Base-by-base conservation (phyloP, 2,888 invertebrate genomes). In the Crepidodera aurea region DNA sequence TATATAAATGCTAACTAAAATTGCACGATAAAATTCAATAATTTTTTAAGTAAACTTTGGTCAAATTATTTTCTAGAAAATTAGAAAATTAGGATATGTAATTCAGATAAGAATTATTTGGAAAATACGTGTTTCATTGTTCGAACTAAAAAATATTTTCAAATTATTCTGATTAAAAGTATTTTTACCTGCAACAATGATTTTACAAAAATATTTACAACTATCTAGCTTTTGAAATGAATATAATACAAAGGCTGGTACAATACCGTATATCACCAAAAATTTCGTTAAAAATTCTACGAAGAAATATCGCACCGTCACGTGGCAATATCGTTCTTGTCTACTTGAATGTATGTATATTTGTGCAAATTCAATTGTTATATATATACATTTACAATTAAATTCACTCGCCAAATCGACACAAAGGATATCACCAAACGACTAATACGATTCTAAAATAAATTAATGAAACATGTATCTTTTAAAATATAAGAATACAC, bases 61-160 rank as follows among this genome's bases (percentile, higher is more conserved):
- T 53, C 53, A 53, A 53, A 39, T 39, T 40, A 39, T 53, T 51
- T 53, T 53, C 40, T 53, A 53, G 12, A 40, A 53, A 53, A 53
- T 53, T 53, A 53, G 39, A 53, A 53, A 53, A 53, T 40, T 13
- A 53, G 22, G 53, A 53, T 53, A 53, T 53, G 53, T 53, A 25
- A 22, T 27, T 44, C 22, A 40, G 53, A 25, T 40, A 53, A 39
- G 53, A 51, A 53, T 42, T 32, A 16, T 54, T 54, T 42, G 39
- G n/a, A 37, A 54, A 54, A 54, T 42, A 42, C 27, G 42, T 54
- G 40, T 29, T 42, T 54, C 42, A 54, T 54, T 53, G 15, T 29
- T 34, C 13, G 10, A 34, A 44, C 10, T 44, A 44, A 44, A 44
- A 54, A 42, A 54, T 16, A 27, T 18, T 29, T 19, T 40, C 12